A percentile compares a stretch with the other conserved stretches of the same genome.
Conservation (phyloP, 2,113 vertebrate genomes). For the Otis tarda region DNA sequence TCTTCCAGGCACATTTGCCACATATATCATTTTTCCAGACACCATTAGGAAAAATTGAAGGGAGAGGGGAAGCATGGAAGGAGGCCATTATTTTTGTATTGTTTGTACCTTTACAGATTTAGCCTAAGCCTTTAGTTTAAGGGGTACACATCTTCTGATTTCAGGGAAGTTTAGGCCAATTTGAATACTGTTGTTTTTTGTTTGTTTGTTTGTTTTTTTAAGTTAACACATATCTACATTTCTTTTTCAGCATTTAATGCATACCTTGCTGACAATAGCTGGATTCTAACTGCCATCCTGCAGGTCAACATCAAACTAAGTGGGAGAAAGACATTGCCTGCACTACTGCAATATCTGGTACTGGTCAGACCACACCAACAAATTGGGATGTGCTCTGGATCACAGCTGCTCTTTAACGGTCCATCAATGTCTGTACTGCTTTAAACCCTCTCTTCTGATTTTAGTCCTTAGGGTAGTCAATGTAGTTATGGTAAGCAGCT, state of each 20-base stretch:
- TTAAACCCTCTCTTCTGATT: not conserved
- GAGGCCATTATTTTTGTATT: not conserved
- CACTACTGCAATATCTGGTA: not conserved
- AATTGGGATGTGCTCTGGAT: not conserved
- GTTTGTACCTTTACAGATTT: not conserved
- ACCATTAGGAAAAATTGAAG: not conserved
- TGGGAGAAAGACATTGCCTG: not conserved
- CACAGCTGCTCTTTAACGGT: not conserved
- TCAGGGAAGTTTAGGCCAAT: not conserved
- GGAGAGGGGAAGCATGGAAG: not conserved
- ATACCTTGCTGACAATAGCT: not conserved
- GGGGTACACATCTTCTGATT: not conserved
- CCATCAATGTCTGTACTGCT: not conserved
- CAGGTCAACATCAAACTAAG: not conserved
- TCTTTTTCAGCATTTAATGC: not conserved
- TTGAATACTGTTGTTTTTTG: not conserved
- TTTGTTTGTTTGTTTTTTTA: not conserved
- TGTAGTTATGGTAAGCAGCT: not conserved
- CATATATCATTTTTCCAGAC: not conserved
- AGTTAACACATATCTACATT: not conserved
- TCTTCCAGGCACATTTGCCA: fast-evolving
- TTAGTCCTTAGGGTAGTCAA: not conserved
- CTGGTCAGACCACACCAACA: not conserved
- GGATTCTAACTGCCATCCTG: not conserved
- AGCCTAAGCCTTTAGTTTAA: not conserved